Evolutionary conservation across 2,113 vertebrate genomes (phyloP), one percentile per base, ranked within the genome.

Genomic region (Nibea coibor): DNA sequence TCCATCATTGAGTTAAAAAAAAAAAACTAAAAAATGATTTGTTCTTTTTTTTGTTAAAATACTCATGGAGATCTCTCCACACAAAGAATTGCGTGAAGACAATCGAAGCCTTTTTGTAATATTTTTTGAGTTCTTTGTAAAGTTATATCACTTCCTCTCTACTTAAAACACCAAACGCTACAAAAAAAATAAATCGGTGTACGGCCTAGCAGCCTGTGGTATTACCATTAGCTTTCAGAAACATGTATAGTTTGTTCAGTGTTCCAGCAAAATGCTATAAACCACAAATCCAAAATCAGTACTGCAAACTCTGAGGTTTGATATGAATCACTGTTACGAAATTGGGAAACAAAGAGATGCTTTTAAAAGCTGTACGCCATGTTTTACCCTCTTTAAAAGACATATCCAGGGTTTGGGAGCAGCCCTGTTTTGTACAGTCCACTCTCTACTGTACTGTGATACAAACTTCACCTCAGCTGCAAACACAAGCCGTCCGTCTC

Each of bases 61-160:
- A 75, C 47, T 64, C n/a, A 78, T 28, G 81, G 85, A 85, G 78
- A 72, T 65, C 24, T 79, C 78, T 82, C 70, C 75, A 80, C 83
- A 88, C 87, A 89, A 87, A 90, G 81, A 89, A 86, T 92, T 92
- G 92, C 92, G 88, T 87, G 68, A 85, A 76, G 93, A 94, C 92
- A 94, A 94, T 94, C 92, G 88, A 85, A 87, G 77, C 73, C 69
- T 82, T 91, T 85, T 84, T 89, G 67, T 65, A 59, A 24, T 74
- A 61, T 74, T 78, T 85, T 74, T 81, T 67, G 2, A 66, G 61
- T 78, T 89, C 42, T 88, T 78, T 89, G 75, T 88, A 80, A 90
- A 85, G 61, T 83, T 80, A 22, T 61, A 68, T 79, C 61, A 81
- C 83, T 84, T 89, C 72, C 59, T 83, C 50, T 90, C 42, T 72